phyloP scores from a whole-genome alignment of 1,140 invertebrate species.

The Camponotus vicinus region DNA sequence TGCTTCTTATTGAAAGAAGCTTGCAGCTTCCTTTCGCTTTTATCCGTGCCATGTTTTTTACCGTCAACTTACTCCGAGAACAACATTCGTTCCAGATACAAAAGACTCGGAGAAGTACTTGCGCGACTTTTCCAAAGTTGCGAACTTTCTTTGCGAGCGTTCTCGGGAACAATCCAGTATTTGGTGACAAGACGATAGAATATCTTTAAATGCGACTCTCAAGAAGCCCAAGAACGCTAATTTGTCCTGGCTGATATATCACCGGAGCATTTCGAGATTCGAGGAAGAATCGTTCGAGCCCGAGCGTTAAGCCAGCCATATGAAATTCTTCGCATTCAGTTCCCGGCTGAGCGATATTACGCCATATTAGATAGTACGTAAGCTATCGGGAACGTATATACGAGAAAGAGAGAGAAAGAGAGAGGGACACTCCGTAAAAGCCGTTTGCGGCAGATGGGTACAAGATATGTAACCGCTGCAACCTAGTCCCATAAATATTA shows the following conservation, averaged over 20 bases:
- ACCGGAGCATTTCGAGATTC: background rate
- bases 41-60: background rate
- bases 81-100: slow-evolving; percentile 32
- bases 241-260: slow-evolving; percentile 26
- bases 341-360: background rate
- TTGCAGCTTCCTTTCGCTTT: slow-evolving; percentile 22
- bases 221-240: slow-evolving; percentile 27
- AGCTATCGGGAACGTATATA: slow-evolving; percentile 22
- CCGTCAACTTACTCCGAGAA: background rate
- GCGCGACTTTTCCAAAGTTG: slow-evolving; percentile 19
- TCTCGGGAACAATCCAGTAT: background rate
- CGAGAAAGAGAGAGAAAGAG: background rate
- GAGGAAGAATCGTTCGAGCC: background rate
- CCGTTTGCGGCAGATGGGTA: slow-evolving; percentile 26
- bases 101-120: slow-evolving; percentile 26
- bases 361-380: slow-evolving; percentile 21
- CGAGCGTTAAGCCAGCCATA: slow-evolving; percentile 20
- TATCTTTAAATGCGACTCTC: slow-evolving; percentile 33
- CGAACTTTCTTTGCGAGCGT: slow-evolving; percentile 18
- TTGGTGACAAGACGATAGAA: slow-evolving; percentile 33
- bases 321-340: slow-evolving; percentile 38
- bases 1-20: background rate
- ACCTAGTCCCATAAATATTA: background rate
- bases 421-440: slow-evolving; percentile 15
- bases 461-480: slow-evolving; percentile 53